Conservation (phyloP, 2,797 vertebrate species). For the Cossypha niveicapilla region DNA sequence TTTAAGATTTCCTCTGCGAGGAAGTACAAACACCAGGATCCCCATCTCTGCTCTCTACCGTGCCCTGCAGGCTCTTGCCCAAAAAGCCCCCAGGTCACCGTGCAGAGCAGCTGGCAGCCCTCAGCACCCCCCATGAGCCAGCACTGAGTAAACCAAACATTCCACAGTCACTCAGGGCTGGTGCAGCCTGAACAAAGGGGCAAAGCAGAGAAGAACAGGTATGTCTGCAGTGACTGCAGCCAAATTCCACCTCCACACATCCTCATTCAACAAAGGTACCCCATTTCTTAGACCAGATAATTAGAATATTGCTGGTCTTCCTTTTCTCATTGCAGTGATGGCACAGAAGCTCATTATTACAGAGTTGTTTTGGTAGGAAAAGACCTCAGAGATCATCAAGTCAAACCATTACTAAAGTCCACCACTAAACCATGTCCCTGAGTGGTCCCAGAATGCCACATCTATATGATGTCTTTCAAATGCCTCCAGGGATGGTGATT, state of each 20-base stretch:
- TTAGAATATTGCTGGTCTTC: background rate
- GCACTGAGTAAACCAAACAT: background rate
- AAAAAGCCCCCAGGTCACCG: too few relatives aligned
- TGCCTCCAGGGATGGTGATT: background rate
- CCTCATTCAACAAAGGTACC: background rate
- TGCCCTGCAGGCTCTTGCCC: accelerated
- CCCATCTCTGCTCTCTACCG: background rate
- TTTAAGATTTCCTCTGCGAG: background rate
- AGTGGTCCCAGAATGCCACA: background rate
- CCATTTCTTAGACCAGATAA: background rate
- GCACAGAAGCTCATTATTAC: background rate
- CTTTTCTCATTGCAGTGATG: background rate
- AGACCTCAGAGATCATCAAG: background rate
- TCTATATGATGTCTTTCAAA: accelerated
- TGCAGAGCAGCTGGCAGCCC: background rate
- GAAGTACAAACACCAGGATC: background rate
- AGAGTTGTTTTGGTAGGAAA: background rate
- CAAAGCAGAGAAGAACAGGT: background rate
- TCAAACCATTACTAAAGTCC: background rate
- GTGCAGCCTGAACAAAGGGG: background rate
- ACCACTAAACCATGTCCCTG: background rate
- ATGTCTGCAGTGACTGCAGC: background rate
- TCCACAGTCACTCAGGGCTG: accelerated
- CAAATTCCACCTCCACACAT: background rate
- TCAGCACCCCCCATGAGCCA: accelerated